These are phyloP conservation scores for Xylophagus ater DNA, from an alignment of 2,888 invertebrate genomes.

Conservation along the genomic window DNA sequence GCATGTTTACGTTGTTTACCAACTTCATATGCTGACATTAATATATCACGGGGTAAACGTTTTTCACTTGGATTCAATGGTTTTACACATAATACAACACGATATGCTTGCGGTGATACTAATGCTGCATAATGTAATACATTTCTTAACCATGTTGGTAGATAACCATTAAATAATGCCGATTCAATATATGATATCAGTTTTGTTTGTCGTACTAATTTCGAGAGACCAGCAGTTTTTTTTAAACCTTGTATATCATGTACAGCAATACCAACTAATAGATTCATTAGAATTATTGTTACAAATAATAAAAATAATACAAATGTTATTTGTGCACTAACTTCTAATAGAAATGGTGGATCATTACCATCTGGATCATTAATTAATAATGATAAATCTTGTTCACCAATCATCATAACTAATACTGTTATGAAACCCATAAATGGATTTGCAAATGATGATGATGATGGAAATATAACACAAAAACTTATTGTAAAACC, in stretches of 20 bases:
- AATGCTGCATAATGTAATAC: slow-evolving; percentile 66
- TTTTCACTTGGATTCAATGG: slow-evolving; percentile 75
- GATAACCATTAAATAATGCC: slow-evolving; percentile 66
- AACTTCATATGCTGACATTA: slow-evolving; percentile 70
- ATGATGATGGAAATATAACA: slow-evolving; percentile 73
- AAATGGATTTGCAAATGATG: slow-evolving; percentile 72
- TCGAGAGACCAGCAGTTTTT: slow-evolving; percentile 74
- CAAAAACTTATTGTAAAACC: slow-evolving; percentile 83
- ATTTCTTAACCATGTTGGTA: slow-evolving; percentile 63
- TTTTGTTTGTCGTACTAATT: slow-evolving; percentile 73
- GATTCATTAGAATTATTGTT: slow-evolving; percentile 75
- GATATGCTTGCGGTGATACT: slow-evolving; percentile 69
- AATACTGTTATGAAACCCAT: slow-evolving; percentile 74
- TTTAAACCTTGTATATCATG: slow-evolving; percentile 78
- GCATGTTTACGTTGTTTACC: slow-evolving; percentile 64
- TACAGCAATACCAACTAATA: slow-evolving; percentile 76
- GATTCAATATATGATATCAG: slow-evolving; percentile 77
- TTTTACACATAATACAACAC: slow-evolving; percentile 71
- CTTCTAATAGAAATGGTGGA: slow-evolving; percentile 62
- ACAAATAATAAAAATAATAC: slow-evolving; percentile 71
- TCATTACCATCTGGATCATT: slow-evolving; percentile 67
- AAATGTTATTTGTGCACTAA: slow-evolving; percentile 73
- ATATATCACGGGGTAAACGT: slow-evolving; percentile 64
- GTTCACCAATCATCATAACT: slow-evolving; percentile 83
- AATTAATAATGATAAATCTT: slow-evolving; percentile 63